Conservation (phyloP, 1,140 invertebrate genomes). For the Subanguina moxae region DNA sequence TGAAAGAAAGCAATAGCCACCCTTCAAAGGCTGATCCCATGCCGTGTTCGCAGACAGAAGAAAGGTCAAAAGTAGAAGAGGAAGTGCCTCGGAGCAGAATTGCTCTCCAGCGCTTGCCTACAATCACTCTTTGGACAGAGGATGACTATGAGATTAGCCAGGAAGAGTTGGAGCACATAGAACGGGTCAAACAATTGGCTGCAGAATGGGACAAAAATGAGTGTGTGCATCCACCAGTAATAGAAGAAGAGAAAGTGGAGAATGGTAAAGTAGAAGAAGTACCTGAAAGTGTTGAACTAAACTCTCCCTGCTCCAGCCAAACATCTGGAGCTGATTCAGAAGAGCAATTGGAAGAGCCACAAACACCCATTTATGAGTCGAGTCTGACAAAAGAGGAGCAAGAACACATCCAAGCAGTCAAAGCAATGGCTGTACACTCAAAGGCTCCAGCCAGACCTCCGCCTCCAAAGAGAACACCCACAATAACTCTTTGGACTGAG, state of each 20-base stretch:
- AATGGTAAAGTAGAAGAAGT: neutral
- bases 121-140: slow-evolving; percentile 1
- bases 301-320: neutral
- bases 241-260: neutral
- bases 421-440: neutral
- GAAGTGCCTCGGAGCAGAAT: no score
- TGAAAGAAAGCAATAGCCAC: no score
- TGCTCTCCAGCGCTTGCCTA: neutral
- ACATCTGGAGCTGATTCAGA: slow-evolving; percentile 12
- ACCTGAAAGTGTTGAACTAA: neutral
- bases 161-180: neutral
- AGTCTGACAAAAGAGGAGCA: neutral
- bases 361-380: neutral
- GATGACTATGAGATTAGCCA: neutral
- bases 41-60: no score
- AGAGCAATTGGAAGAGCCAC: neutral
- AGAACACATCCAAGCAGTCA: neutral
- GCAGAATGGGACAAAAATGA: neutral
- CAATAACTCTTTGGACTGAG: neutral
- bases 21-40: no score
- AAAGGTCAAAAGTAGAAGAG: no score
- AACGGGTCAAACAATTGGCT: slow-evolving; percentile 1
- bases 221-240: no score
- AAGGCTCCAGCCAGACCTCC: neutral
- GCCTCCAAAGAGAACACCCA: neutral